A percentile compares a stretch with the other conserved stretches of the same genome.
Evolutionary conservation across 2,797 vertebrate species (phyloP).

Genomic region (Peromyscus attwateri): DNA sequence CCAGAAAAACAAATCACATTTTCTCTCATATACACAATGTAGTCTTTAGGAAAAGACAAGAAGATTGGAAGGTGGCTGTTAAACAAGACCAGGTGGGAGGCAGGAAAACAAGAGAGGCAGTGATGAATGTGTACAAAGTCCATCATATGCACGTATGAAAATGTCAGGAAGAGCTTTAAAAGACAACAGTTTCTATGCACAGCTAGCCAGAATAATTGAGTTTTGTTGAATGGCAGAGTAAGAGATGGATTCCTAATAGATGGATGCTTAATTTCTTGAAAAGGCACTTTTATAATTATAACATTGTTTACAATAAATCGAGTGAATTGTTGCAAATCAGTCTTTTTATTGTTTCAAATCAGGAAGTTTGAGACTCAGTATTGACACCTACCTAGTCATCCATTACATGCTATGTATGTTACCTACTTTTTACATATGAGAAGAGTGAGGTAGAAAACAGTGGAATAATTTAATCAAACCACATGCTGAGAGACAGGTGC

Average conservation of each 20-base stretch:
- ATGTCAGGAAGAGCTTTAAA: not conserved
- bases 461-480: not conserved
- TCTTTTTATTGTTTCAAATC: too few relatives aligned
- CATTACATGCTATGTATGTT: not conserved
- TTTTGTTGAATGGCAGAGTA: conserved; percentile 47
- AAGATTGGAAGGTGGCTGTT: not conserved
- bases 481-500: not conserved
- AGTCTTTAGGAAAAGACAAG: not conserved
- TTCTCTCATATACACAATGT: not conserved
- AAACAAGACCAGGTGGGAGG: not conserved
- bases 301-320: not conserved
- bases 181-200: not conserved
- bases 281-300: conserved; percentile 43
- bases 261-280: not conserved
- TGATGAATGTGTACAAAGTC: not conserved
- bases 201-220: not conserved
- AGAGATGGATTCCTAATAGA: not conserved
- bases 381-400: not conserved
- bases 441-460: not conserved
- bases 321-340: not conserved
- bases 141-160: not conserved
- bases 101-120: not conserved
- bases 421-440: not conserved
- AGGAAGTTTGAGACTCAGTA: not conserved
- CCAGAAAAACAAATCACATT: not conserved